A percentile compares a stretch with the other conserved stretches of the same genome.
Evolutionary conservation across 1,140 invertebrate genomes (phyloP).

Genomic region (Drosophila bipectinata): DNA sequence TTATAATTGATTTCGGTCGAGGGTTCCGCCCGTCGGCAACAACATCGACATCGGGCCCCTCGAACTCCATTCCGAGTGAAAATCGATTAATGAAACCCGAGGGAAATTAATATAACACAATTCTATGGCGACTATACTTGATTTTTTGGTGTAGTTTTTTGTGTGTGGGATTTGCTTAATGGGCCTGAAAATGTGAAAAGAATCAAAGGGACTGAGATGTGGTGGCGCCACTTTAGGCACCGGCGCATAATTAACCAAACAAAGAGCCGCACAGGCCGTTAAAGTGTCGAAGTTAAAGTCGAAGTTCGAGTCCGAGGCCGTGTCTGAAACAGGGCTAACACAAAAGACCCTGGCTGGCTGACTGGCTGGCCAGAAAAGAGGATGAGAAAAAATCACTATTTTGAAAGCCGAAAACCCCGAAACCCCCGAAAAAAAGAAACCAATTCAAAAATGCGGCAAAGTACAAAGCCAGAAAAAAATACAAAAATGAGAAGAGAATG

Average conservation of each 20-base stretch:
- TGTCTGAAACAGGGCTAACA: not conserved
- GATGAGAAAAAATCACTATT: slow-evolving; percentile 57
- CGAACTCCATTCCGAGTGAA: slow-evolving; percentile 32
- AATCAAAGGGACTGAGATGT: slow-evolving; percentile 2
- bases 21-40: slow-evolving; percentile 14
- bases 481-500: slow-evolving; percentile 20
- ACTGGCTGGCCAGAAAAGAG: slow-evolving; percentile 6
- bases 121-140: slow-evolving; percentile 12
- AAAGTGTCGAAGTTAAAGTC: slow-evolving; percentile 70
- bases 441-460: slow-evolving; percentile 79
- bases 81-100: slow-evolving; percentile 70
- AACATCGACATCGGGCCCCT: no score
- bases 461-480: slow-evolving; percentile 50
- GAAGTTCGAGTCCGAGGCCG: slow-evolving; percentile 7
- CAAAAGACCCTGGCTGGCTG: slow-evolving; percentile 28
- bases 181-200: not conserved
- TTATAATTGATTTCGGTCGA: slow-evolving; percentile 67
- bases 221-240: slow-evolving; percentile 64
- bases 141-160: not conserved
- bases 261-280: slow-evolving; percentile 72
- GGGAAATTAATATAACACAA: slow-evolving; percentile 66
- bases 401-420: slow-evolving; percentile 55
- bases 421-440: slow-evolving; percentile 26
- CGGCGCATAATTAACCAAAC: slow-evolving; percentile 76
- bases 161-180: not conserved